Conservation (phyloP, 1,140 invertebrate genomes). For the Latrodectus geometricus region DNA sequence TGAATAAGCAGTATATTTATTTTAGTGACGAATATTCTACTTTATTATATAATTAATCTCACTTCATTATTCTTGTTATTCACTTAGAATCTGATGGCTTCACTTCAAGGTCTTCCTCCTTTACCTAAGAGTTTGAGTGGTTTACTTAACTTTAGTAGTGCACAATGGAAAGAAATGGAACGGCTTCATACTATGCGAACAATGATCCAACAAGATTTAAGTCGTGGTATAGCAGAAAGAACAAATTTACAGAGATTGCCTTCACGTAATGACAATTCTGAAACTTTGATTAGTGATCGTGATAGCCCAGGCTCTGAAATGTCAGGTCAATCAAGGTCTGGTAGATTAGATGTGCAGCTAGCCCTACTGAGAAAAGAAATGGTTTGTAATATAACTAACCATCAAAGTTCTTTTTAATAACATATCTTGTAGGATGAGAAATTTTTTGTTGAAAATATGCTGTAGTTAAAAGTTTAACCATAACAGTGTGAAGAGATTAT, state of each 20-base stretch:
- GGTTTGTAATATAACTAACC: constrained; percentile 71
- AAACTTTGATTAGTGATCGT: constrained; percentile 16
- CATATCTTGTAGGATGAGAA: not conserved
- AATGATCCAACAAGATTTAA: constrained; percentile 65
- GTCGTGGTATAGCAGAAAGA: constrained; percentile 32
- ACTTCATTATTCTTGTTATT: not conserved
- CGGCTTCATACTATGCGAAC: constrained; percentile 64
- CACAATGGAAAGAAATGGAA: constrained; percentile 65
- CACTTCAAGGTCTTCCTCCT: constrained; percentile 75
- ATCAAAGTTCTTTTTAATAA: not conserved
- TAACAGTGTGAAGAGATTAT: no score
- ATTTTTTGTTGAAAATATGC: no score
- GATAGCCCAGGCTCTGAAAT: constrained; percentile 13
- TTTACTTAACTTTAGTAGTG: constrained; percentile 74
- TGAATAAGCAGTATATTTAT: no score
- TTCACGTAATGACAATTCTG: constrained; percentile 17
- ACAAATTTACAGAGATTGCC: constrained; percentile 43
- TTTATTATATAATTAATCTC: no score
- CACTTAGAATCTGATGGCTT: constrained; percentile 46
- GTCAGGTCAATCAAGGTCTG: not conserved
- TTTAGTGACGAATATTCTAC: no score
- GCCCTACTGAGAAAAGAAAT: constrained; percentile 86
- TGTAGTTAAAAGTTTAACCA: no score
- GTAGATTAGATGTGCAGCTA: constrained; percentile 82
- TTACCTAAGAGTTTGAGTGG: constrained; percentile 85